phyloP scores from a whole-genome alignment of 2,113 vertebrate species.

The Tenrec ecaudatus region DNA sequence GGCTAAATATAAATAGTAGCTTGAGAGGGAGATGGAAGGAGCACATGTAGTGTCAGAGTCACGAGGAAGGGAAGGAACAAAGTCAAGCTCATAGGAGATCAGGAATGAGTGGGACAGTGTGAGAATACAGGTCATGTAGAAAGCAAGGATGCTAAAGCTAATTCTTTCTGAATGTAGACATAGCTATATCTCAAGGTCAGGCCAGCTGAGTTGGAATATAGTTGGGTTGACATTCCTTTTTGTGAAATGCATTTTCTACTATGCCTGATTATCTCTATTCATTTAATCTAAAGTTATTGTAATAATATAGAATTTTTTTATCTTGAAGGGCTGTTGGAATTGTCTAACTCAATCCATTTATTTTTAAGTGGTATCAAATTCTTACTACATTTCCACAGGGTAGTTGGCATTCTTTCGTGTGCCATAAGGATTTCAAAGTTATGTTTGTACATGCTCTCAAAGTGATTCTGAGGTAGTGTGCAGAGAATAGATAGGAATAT shows the following conservation, averaged over 20 bases:
- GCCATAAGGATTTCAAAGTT: background rate
- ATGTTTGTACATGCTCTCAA: background rate
- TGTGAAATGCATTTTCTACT: conserved; percentile 1
- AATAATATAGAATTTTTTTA: conserved; percentile 26
- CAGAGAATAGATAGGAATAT: conserved; percentile 27
- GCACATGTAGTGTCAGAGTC: background rate
- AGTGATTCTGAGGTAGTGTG: conserved; percentile 10
- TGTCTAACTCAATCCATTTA: conserved; percentile 14
- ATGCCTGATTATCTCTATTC: conserved; percentile 21
- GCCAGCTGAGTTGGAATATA: background rate
- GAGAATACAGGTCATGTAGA: background rate
- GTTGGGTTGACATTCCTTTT: background rate
- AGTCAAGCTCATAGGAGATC: background rate
- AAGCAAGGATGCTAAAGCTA: background rate
- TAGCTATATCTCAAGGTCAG: background rate
- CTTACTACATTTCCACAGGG: background rate
- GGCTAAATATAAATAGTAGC: background rate
- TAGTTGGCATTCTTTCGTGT: conserved; percentile 43
- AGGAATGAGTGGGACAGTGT: background rate
- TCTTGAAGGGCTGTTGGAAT: background rate
- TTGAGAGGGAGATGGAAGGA: background rate
- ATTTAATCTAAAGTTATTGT: conserved; percentile 55
- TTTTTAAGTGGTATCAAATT: conserved; percentile 48
- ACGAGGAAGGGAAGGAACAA: background rate
- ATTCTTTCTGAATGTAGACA: background rate